phyloP scores from a whole-genome alignment of 2,113 vertebrate genomes.

The Rafetus swinhoei region DNA sequence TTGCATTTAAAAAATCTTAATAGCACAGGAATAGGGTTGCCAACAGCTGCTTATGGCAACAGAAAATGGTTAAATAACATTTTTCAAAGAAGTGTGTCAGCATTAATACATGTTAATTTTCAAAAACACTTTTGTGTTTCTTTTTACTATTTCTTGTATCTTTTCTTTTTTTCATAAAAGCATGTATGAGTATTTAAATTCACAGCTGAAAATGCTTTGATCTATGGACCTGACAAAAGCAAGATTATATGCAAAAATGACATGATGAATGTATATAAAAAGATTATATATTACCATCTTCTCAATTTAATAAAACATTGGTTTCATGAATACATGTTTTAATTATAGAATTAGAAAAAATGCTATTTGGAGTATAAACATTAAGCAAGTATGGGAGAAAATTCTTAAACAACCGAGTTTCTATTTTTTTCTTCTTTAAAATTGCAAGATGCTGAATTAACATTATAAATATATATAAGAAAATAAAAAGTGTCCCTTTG shows the following conservation, averaged over 20 bases:
- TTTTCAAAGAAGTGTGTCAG: not conserved
- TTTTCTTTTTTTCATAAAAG: not conserved
- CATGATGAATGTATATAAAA: not conserved
- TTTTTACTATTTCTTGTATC: not conserved
- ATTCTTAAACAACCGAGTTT: not conserved
- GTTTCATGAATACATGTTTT: slow-evolving; percentile 34
- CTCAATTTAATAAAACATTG: slow-evolving; percentile 12
- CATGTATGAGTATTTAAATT: slow-evolving; percentile 6
- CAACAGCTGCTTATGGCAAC: not conserved
- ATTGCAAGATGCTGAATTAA: slow-evolving; percentile 5
- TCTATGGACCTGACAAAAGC: slow-evolving; percentile 7
- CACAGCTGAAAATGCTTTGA: not conserved
- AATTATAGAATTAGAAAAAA: slow-evolving; percentile 3
- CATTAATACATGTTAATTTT: not conserved
- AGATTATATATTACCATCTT: not conserved
- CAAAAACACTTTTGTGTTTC: fast-evolving
- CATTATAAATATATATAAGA: not conserved
- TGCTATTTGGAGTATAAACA: not conserved
- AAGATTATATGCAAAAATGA: not conserved
- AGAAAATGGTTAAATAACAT: not conserved
- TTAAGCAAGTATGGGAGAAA: not conserved
- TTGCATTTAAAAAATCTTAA: not conserved
- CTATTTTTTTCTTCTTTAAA: not conserved
- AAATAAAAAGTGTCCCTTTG: not conserved
- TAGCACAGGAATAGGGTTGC: not conserved